Percentiles rank a stretch among this genome's conserved stretches.
These are phyloP conservation scores for Notodonta dromedarius DNA, from an alignment of 2,888 invertebrate genomes.

Conservation along the genomic window DNA sequence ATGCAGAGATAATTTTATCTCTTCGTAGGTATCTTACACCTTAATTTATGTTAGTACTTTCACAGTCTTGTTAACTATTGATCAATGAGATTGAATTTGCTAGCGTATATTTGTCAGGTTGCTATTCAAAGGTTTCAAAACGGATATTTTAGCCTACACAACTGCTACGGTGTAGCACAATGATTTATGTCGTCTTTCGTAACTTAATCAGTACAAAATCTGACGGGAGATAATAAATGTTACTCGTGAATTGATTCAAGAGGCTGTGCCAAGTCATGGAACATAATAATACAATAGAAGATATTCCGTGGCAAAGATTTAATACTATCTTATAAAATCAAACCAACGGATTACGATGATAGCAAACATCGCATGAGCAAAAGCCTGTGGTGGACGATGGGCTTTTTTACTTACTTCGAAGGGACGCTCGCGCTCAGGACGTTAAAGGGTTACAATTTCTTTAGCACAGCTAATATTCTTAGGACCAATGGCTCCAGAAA, in stretches of 20 bases:
- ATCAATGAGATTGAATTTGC: no score
- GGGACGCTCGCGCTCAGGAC: no score
- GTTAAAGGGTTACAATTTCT: no score
- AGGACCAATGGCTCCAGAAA: no score
- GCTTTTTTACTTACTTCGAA: no score
- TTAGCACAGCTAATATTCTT: no score
- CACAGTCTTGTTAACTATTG: not conserved
- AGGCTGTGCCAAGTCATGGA: not conserved
- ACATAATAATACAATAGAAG: not conserved
- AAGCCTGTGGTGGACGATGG: not conserved
- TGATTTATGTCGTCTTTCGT: not conserved
- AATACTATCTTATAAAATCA: not conserved
- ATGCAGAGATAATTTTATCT: no score
- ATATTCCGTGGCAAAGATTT: not conserved
- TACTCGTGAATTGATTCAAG: not conserved
- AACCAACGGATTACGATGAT: not conserved
- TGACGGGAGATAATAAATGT: not conserved
- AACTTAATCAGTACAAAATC: not conserved
- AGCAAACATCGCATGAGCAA: not conserved
- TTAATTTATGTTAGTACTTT: no score
- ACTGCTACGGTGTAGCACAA: conserved; percentile 1
- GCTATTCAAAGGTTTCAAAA: not conserved
- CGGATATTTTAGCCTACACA: not conserved
- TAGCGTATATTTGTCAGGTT: no score
- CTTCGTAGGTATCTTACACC: no score